Conservation (phyloP, 2,113 vertebrate species). For the Hippocampus zosterae region DNA sequence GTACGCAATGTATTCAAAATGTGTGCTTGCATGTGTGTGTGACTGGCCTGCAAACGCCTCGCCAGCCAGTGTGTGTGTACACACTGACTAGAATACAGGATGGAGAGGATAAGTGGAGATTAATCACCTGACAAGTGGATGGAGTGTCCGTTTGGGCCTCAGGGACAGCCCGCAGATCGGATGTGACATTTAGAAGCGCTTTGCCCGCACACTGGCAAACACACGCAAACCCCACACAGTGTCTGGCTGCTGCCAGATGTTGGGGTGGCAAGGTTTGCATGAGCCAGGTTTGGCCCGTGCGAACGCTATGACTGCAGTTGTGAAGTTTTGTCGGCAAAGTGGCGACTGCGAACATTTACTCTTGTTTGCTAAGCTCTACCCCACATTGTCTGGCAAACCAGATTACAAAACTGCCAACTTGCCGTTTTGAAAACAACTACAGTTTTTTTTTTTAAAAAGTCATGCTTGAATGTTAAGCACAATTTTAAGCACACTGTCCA, state of each 20-base stretch:
- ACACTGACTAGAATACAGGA: conserved; percentile 41
- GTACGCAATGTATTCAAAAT: background rate
- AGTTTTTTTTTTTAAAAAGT: too few species aligned
- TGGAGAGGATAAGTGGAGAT: conserved; percentile 52
- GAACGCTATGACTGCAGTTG: background rate
- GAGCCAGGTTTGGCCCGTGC: background rate
- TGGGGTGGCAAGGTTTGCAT: background rate
- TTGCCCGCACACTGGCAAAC: conserved; percentile 20
- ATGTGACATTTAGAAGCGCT: conserved; percentile 66
- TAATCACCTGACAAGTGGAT: conserved; percentile 70
- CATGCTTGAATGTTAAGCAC: too few species aligned
- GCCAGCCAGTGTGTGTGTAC: conserved; percentile 30
- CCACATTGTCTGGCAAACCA: too few species aligned
- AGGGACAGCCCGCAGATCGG: conserved; percentile 61
- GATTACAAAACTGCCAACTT: too few species aligned
- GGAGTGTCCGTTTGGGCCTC: conserved; percentile 66
- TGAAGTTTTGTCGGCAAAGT: background rate
- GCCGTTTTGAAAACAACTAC: too few species aligned
- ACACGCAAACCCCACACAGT: conserved; percentile 7
- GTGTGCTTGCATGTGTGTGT: background rate
- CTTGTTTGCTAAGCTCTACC: background rate
- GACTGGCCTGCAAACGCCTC: conserved; percentile 39
- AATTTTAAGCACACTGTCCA: too few species aligned
- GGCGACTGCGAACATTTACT: background rate
- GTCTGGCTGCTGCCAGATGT: background rate